Conservation (phyloP, 2,113 vertebrate species). For the Prietella phreatophila region DNA sequence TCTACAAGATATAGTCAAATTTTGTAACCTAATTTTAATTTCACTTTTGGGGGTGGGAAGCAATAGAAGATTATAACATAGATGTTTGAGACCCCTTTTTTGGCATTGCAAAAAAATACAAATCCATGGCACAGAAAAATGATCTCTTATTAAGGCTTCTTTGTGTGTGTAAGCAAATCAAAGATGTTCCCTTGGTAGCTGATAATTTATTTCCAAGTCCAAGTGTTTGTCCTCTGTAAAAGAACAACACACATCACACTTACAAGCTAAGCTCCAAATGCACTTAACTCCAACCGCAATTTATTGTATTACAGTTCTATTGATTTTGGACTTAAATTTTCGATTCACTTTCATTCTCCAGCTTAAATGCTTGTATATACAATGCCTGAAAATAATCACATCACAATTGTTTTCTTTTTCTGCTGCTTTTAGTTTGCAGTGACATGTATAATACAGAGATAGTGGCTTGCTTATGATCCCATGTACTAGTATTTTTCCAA, state of each 20-base stretch:
- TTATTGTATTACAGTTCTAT: conserved; percentile 22
- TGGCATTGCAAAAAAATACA: not conserved
- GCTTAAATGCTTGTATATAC: conserved; percentile 3
- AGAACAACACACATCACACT: conserved; percentile 55
- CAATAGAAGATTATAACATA: not conserved
- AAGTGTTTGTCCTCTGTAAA: conserved; percentile 69
- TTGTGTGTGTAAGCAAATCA: conserved; percentile 46
- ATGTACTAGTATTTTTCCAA: not conserved
- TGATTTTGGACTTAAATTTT: conserved; percentile 38
- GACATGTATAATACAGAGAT: too few species aligned
- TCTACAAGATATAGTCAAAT: conserved; percentile 2
- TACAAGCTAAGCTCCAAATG: conserved; percentile 35
- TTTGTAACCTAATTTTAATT: not conserved
- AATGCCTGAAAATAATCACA: conserved; percentile 11
- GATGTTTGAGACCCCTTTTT: not conserved
- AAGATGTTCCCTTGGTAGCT: conserved; percentile 64
- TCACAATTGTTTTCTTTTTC: not conserved
- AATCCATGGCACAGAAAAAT: not conserved
- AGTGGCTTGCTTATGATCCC: not conserved
- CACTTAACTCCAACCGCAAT: conserved; percentile 5
- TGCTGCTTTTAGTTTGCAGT: not conserved
- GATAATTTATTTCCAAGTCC: conserved; percentile 65
- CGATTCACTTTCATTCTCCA: conserved; percentile 28
- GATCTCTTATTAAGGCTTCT: conserved; percentile 47
- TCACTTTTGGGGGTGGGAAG: not conserved